phyloP scores from a whole-genome alignment of 2,113 vertebrate species.

The Sorex fumeus region DNA sequence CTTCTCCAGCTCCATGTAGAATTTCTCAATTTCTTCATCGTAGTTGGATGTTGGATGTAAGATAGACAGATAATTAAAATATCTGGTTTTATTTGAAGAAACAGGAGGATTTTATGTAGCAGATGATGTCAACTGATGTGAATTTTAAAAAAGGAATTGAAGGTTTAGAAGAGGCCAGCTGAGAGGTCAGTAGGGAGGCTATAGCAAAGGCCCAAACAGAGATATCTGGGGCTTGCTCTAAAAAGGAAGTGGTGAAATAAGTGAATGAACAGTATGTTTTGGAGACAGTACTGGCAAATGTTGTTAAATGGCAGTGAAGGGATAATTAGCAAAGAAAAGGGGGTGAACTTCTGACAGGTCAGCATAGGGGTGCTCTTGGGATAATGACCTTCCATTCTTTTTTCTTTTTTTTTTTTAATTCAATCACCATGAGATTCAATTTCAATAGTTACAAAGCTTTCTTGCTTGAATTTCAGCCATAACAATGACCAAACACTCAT shows the following conservation, averaged over 20 bases:
- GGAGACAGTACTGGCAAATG: not conserved
- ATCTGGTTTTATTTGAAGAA: constrained; percentile 36
- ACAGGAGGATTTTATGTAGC: constrained; percentile 16
- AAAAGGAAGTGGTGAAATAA: not conserved
- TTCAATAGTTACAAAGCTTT: too few relatives aligned
- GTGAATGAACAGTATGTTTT: not conserved
- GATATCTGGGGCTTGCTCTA: not conserved
- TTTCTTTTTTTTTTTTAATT: too few relatives aligned
- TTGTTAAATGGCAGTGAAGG: constrained; percentile 5
- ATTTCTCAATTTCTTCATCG: too few relatives aligned
- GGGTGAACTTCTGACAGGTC: not conserved
- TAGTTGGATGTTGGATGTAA: too few relatives aligned
- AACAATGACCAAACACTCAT: too few relatives aligned
- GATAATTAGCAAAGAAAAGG: not conserved
- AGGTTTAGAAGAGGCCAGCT: not conserved
- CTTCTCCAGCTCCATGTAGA: too few relatives aligned
- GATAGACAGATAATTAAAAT: not conserved
- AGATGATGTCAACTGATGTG: not conserved
- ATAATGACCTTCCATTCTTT: constrained; percentile 27
- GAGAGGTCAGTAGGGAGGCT: not conserved
- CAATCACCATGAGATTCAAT: too few relatives aligned
- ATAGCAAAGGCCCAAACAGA: not conserved
- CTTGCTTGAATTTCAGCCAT: too few relatives aligned
- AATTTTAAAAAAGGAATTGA: not conserved
- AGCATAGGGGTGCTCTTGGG: not conserved